phyloP scores from a whole-genome alignment of 2,113 vertebrate genomes.

The Piaya cayana region DNA sequence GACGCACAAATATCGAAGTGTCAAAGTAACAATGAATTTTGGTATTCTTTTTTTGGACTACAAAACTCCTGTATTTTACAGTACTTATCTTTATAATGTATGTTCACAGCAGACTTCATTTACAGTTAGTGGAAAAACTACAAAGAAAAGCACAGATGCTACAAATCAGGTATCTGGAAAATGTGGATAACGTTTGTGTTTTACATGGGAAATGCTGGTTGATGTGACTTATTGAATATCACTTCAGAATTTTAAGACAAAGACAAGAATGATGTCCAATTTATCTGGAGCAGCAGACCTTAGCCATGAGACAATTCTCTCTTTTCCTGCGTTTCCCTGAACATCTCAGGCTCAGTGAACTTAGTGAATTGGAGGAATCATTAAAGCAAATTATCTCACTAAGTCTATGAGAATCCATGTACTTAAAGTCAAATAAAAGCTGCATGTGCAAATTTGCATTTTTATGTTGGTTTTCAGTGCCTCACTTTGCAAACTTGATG shows the following conservation, averaged over 20 bases:
- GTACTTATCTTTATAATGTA: neutral
- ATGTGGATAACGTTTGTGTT: neutral
- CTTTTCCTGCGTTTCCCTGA: neutral
- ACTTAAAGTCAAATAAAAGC: neutral
- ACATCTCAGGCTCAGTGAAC: neutral
- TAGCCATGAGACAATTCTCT: neutral
- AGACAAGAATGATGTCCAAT: neutral
- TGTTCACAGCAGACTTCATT: neutral
- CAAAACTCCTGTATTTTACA: neutral
- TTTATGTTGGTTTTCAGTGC: neutral
- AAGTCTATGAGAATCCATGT: neutral
- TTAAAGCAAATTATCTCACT: neutral
- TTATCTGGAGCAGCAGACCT: neutral
- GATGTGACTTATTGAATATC: neutral
- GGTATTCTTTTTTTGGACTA: neutral
- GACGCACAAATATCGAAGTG: neutral
- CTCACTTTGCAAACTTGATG: neutral
- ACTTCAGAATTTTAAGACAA: neutral
- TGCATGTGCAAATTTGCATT: neutral
- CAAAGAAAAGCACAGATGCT: neutral
- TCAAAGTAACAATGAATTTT: neutral
- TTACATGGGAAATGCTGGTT: neutral
- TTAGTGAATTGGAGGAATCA: neutral
- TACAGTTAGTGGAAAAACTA: neutral
- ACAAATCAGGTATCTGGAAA: neutral